Evolutionary conservation across 64 coral and sea anemone species (phyloP).

Genomic region (Exaiptasia diaphana): DNA sequence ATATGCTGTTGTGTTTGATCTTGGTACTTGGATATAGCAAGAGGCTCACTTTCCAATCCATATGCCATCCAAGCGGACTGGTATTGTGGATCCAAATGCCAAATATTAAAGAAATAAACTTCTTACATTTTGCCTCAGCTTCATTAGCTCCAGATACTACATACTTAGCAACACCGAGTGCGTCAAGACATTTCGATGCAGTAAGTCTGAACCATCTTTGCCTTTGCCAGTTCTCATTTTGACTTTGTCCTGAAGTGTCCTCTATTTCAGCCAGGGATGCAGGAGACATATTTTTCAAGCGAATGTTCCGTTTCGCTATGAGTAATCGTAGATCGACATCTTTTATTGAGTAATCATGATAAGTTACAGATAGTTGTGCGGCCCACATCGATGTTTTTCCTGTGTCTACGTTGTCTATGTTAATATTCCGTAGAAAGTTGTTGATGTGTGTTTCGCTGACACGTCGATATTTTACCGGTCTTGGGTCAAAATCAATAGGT

Average conservation of each 20-base stretch:
- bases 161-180: conserved; percentile 6
- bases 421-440: conserved; percentile 35
- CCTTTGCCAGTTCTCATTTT: conserved; percentile 48
- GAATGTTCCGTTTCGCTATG: background rate
- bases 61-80: conserved; percentile 53
- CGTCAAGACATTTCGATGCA: conserved; percentile 19
- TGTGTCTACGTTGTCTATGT: background rate
- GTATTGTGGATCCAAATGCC: conserved; percentile 24
- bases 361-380: conserved; percentile 28
- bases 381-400: conserved; percentile 28
- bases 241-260: conserved; percentile 43
- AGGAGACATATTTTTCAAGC: conserved; percentile 17
- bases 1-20: conserved; percentile 34
- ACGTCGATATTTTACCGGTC: conserved; percentile 11
- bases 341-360: conserved; percentile 16
- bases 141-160: conserved; percentile 5
- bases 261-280: conserved; percentile 2
- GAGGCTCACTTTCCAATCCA: conserved; percentile 57
- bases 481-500: conserved; percentile 59
- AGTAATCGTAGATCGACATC: conserved; percentile 23
- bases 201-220: background rate
- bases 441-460: conserved; percentile 1
- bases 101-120: conserved; percentile 40
- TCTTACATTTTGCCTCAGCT: conserved; percentile 17
- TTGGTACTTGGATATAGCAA: conserved; percentile 57